These are phyloP conservation scores for Protonemura montana DNA, from an alignment of 2,888 invertebrate species.

Conservation along the genomic window DNA sequence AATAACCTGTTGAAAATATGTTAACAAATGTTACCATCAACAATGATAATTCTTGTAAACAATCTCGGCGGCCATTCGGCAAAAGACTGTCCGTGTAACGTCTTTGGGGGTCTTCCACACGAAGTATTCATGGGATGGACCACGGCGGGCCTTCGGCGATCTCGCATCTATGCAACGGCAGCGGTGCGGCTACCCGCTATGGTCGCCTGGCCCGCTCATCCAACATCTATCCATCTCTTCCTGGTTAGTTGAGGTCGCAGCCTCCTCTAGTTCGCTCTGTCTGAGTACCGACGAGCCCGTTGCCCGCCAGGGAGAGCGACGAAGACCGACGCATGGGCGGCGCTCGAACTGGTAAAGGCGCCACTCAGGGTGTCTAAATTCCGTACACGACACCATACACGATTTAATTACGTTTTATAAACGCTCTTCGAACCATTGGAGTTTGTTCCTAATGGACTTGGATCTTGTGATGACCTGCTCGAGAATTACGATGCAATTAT, in stretches of 20 bases:
- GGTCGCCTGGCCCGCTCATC: background rate
- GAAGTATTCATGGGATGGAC: background rate
- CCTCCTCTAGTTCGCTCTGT: background rate
- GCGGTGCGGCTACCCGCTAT: background rate
- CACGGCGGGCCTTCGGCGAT: background rate
- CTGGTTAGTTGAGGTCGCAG: constrained; percentile 39
- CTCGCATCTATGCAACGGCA: background rate
- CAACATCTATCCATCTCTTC: constrained; percentile 7
- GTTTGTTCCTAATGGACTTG: background rate
- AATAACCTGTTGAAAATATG: too few relatives aligned
- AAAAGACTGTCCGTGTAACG: background rate
- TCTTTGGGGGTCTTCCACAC: background rate
- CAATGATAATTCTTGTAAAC: too few relatives aligned
- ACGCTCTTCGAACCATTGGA: background rate
- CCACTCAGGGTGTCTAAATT: constrained; percentile 7
- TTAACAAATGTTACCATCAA: too few relatives aligned
- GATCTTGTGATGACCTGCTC: background rate
- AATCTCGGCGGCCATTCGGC: too few relatives aligned
- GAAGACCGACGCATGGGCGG: background rate
- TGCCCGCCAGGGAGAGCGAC: background rate
- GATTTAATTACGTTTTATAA: background rate
- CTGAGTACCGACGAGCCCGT: background rate
- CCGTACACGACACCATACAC: background rate
- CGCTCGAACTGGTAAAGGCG: background rate
- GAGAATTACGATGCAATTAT: background rate